Percentiles rank a stretch among this genome's conserved stretches.
Evolutionary conservation across 2,113 vertebrate species (phyloP).

Genomic region (Austrofundulus limnaeus): DNA sequence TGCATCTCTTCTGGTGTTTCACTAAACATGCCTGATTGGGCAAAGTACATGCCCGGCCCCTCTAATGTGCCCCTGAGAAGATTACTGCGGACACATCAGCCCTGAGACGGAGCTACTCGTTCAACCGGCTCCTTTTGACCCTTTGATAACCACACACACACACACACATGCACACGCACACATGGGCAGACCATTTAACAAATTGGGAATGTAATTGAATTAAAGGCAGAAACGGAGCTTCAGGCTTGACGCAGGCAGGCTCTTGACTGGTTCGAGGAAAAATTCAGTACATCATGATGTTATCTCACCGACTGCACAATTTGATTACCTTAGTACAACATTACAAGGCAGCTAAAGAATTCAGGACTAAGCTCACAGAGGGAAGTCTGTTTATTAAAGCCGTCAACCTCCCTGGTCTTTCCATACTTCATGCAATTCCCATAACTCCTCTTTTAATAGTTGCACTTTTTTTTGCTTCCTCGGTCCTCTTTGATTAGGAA

Average conservation of each 20-base stretch:
- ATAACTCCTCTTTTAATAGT: constrained; percentile 33
- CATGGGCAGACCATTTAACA: constrained; percentile 33
- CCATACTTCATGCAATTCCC: constrained; percentile 46
- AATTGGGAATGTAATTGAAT: constrained; percentile 64
- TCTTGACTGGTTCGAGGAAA: constrained; percentile 35
- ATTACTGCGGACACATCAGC: constrained; percentile 66
- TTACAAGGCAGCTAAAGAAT: constrained; percentile 53
- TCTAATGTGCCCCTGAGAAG: constrained; percentile 69
- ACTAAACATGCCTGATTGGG: constrained; percentile 79
- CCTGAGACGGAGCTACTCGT: constrained; percentile 41
- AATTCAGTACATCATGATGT: constrained; percentile 23
- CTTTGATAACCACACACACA: constrained; percentile 38
- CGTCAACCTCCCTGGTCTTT: constrained; percentile 27
- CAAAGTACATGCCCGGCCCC: constrained; percentile 68
- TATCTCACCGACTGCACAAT: constrained; percentile 32
- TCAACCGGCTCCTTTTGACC: constrained; percentile 51
- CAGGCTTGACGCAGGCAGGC: constrained; percentile 18
- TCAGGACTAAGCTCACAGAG: constrained; percentile 19
- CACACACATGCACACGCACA: constrained; percentile 21
- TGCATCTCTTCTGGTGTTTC: constrained; percentile 61
- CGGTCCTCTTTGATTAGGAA: constrained; percentile 8
- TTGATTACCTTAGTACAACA: constrained; percentile 45
- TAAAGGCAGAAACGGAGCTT: constrained; percentile 43
- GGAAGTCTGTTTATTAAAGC: constrained; percentile 37
- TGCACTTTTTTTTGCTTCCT: constrained; percentile 35